Percentiles rank a stretch among this genome's conserved stretches.
Conservation (phyloP, 2,888 invertebrate species). For the Cosmorhoe ocellata region DNA sequence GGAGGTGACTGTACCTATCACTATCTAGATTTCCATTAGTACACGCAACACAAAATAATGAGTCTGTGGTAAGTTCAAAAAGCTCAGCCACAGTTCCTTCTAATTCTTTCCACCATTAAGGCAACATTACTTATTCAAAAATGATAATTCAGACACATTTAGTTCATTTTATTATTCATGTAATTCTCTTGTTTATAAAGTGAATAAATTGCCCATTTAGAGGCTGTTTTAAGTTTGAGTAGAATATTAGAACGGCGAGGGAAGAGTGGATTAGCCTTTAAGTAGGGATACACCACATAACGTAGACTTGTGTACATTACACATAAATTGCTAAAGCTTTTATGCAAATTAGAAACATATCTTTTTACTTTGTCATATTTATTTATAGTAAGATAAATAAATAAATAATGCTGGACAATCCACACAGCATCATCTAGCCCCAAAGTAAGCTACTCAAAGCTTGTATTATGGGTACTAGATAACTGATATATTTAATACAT, state of each 20-base stretch:
- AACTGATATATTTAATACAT: too few relatives aligned
- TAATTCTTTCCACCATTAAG: constrained; percentile 29
- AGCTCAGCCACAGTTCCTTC: constrained; percentile 4
- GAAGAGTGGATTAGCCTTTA: constrained; percentile 6
- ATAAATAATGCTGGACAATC: too few relatives aligned
- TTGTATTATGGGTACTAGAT: too few relatives aligned
- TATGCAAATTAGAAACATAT: too few relatives aligned
- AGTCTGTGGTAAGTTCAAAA: constrained; percentile 2
- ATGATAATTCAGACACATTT: constrained; percentile 40
- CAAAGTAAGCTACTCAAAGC: too few relatives aligned
- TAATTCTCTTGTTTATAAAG: constrained; percentile 35
- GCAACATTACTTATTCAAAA: constrained; percentile 35
- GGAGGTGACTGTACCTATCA: too few relatives aligned
- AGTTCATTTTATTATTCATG: constrained; percentile 44
- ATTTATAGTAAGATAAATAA: too few relatives aligned
- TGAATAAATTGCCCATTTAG: constrained; percentile 36
- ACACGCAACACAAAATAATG: neutral
- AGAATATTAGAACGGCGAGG: constrained; percentile 19
- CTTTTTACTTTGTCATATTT: too few relatives aligned
- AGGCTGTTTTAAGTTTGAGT: constrained; percentile 23
- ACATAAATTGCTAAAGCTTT: too few relatives aligned
- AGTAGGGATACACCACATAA: constrained; percentile 7
- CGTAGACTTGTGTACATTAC: too few relatives aligned
- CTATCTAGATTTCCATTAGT: too few relatives aligned
- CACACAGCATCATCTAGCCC: too few relatives aligned